phyloP scores from a whole-genome alignment of 2,797 vertebrate species.

The Sebastes diploproa region DNA sequence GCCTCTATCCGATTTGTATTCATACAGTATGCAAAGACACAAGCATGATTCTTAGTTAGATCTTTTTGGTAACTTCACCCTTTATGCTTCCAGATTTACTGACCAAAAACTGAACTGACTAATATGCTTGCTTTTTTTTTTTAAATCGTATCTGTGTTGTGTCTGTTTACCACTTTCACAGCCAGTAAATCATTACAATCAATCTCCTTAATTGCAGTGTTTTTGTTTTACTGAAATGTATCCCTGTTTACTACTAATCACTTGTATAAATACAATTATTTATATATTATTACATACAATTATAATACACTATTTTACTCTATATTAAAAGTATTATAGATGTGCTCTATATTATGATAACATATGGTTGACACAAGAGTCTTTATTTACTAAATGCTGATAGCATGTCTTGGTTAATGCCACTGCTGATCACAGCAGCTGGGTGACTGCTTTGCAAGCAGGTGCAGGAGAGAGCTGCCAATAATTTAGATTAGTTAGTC shows the following conservation, averaged over 20 bases:
- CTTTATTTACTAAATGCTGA: neutral
- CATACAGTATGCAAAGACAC: neutral
- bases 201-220: neutral
- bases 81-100: neutral
- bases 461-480: slow-evolving; percentile 65
- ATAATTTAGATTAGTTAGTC: slow-evolving; percentile 68
- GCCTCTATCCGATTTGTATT: neutral
- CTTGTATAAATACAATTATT: neutral
- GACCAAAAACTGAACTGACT: neutral
- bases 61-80: neutral
- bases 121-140: neutral
- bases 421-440: slow-evolving; percentile 50
- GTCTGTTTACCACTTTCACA: neutral
- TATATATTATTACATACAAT: too few relatives aligned
- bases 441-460: slow-evolving; percentile 62
- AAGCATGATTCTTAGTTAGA: neutral
- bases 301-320: neutral
- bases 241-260: neutral
- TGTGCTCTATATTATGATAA: neutral
- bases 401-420: slow-evolving; percentile 20
- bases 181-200: neutral
- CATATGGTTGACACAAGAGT: neutral
- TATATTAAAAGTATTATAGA: neutral
- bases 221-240: neutral
- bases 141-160: neutral